A percentile compares a stretch with the other conserved stretches of the same genome.
Conservation (phyloP, 2,888 invertebrate genomes). For the Athetis lepigone region DNA sequence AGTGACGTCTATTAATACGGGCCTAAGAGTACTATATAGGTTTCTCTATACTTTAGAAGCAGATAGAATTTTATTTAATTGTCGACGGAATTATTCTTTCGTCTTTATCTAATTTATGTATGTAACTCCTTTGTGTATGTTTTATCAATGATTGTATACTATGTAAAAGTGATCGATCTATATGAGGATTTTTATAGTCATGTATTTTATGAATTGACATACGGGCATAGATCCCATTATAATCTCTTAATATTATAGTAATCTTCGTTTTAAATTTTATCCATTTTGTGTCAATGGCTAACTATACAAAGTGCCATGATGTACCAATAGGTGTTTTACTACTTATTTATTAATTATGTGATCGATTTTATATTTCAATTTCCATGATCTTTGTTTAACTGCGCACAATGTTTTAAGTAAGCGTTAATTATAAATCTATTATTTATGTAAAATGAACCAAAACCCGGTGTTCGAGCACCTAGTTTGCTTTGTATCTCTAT, state of each 20-base stretch:
- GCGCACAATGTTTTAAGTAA: constrained; percentile 61
- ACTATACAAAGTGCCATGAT: constrained; percentile 67
- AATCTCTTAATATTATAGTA: constrained; percentile 55
- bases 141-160: constrained; percentile 51
- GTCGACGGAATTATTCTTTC: constrained; percentile 43
- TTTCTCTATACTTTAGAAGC: constrained; percentile 52
- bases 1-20: no score
- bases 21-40: constrained; percentile 64
- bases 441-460: constrained; percentile 32
- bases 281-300: constrained; percentile 52
- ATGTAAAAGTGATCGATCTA: constrained; percentile 49
- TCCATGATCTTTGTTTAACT: constrained; percentile 47
- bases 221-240: constrained; percentile 52
- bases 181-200: constrained; percentile 58
- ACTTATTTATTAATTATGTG: constrained; percentile 46
- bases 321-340: constrained; percentile 50
- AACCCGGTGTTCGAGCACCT: constrained; percentile 28
- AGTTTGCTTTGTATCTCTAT: constrained; percentile 39
- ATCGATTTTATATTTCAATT: constrained; percentile 46
- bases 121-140: constrained; percentile 50
- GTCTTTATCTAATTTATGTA: constrained; percentile 46
- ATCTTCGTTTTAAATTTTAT: constrained; percentile 47
- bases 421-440: constrained; percentile 51
- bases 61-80: constrained; percentile 48
- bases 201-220: constrained; percentile 58